Evolutionary conservation across 2,113 vertebrate genomes (phyloP).

Genomic region (Cnemophilus loriae): DNA sequence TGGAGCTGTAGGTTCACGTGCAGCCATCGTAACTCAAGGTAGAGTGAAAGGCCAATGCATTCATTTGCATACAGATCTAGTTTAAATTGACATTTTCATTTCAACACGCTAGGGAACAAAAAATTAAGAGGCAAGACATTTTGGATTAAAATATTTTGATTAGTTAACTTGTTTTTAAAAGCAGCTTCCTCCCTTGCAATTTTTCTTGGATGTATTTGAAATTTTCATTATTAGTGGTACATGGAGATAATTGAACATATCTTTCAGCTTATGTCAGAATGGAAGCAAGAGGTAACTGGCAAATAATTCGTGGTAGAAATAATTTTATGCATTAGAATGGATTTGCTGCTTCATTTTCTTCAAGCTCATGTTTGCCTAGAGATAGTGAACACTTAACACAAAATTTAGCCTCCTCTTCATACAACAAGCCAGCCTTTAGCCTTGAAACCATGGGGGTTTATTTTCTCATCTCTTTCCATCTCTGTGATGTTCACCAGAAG

Average conservation of each 20-base stretch:
- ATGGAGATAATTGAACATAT: conserved; percentile 40
- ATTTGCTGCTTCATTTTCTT: conserved; percentile 21
- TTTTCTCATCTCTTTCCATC: background rate
- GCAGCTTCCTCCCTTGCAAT: background rate
- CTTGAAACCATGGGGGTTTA: background rate
- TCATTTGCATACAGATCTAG: background rate
- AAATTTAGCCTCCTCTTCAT: background rate
- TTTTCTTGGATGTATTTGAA: conserved; percentile 31
- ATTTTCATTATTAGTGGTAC: conserved; percentile 33
- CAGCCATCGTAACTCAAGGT: background rate
- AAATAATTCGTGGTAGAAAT: background rate
- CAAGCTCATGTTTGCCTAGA: background rate
- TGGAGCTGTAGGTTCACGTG: background rate
- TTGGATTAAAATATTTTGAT: conserved; percentile 31
- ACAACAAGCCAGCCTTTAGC: background rate
- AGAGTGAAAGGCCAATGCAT: background rate
- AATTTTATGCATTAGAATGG: background rate
- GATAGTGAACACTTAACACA: background rate
- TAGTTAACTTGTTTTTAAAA: background rate
- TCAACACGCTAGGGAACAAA: background rate
- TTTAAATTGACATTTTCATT: conserved; percentile 21
- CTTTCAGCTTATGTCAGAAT: conserved; percentile 12
- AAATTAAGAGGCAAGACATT: background rate
- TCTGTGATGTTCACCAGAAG: background rate
- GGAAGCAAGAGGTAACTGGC: background rate